Percentiles rank a stretch among this genome's conserved stretches.
These are phyloP conservation scores for Imbricaverruca yamaguchii DNA, from an alignment of 2,888 invertebrate species.

Conservation along the genomic window DNA sequence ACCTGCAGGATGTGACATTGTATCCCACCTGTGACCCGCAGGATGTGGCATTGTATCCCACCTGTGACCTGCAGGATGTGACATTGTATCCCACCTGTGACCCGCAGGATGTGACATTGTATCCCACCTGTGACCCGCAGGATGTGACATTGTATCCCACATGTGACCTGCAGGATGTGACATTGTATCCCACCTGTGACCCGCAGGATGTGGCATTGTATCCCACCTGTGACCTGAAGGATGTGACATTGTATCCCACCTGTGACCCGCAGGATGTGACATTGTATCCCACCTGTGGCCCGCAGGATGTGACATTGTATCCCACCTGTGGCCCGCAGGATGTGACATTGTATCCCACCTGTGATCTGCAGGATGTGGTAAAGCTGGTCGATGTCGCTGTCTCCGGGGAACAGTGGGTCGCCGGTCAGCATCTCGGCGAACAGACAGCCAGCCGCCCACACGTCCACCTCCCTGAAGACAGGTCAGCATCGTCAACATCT, in stretches of 20 bases:
- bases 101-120: too few species aligned
- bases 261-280: background rate
- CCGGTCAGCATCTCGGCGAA: conserved; percentile 79
- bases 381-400: conserved; percentile 81
- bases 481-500: background rate
- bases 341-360: conserved; percentile 54
- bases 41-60: too few species aligned
- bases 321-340: conserved; percentile 67
- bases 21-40: too few species aligned
- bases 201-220: background rate
- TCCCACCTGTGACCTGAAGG: background rate
- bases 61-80: too few species aligned
- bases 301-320: background rate
- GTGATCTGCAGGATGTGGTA: conserved; percentile 70
- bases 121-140: too few species aligned
- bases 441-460: conserved; percentile 81
- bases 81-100: too few species aligned
- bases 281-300: conserved; percentile 28
- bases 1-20: too few species aligned
- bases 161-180: too few species aligned
- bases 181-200: too few species aligned
- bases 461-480: conserved; percentile 62
- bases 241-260: background rate
- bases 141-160: too few species aligned
- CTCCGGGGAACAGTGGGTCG: conserved; percentile 78